Percentiles rank a stretch among this genome's conserved stretches.
Conservation (phyloP, 2,113 vertebrate genomes). For the Crocuta crocuta region DNA sequence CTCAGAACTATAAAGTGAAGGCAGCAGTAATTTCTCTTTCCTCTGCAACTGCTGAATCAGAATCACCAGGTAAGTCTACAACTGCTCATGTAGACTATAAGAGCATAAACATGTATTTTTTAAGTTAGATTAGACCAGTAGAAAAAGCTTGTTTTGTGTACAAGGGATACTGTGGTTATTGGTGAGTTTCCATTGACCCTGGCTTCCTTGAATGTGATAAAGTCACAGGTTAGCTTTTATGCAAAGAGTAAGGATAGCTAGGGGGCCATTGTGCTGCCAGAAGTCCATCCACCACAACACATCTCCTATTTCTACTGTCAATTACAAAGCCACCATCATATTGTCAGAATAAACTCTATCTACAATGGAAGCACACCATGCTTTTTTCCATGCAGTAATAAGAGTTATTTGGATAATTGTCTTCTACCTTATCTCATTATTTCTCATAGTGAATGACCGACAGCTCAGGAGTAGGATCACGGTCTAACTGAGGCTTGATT, state of each 20-base stretch:
- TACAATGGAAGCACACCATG: not conserved
- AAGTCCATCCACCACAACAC: not conserved
- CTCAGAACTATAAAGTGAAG: not conserved
- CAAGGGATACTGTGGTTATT: not conserved
- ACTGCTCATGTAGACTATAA: not conserved
- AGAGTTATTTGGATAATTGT: slow-evolving; percentile 18
- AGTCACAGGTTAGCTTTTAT: not conserved
- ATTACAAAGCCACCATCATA: not conserved
- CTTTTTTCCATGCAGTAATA: not conserved
- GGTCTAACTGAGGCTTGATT: slow-evolving; percentile 12
- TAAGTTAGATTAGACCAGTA: not conserved
- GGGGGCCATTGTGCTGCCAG: not conserved
- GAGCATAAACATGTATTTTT: not conserved
- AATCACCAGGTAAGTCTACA: not conserved
- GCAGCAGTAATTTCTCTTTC: not conserved
- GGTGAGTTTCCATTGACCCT: not conserved
- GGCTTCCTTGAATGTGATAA: not conserved
- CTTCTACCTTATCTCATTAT: not conserved
- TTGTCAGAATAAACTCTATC: not conserved
- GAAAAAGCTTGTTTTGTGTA: not conserved
- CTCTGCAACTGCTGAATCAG: not conserved
- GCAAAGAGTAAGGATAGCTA: not conserved
- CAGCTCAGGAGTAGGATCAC: not conserved
- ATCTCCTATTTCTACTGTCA: not conserved
- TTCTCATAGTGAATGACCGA: slow-evolving; percentile 29